Base-by-base conservation (phyloP, 2,113 vertebrate species). In the Pteronura brasiliensis region DNA sequence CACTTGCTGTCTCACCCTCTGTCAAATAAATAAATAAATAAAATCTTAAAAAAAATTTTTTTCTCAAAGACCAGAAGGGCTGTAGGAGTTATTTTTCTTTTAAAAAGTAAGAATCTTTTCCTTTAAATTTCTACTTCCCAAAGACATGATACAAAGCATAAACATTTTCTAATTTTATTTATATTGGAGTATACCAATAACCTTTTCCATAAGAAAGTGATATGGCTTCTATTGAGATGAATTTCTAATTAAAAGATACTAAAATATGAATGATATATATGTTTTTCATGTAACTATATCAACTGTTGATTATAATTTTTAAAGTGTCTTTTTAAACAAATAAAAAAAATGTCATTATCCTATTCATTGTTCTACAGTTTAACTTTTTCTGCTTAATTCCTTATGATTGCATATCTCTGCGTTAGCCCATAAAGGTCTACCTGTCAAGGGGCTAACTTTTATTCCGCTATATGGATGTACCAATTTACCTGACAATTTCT, bases 201-300 rank as follows among this genome's bases (percentile, higher is more conserved):
- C 42, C 61, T 96, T 95, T 95, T 93, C 63, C 80, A 72, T 13
- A 74, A 55, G 83, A 95, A 90, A 81, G 36, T 90, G 67, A 52
- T 49, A 29, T 21, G 49, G 8, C 63, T 93, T 88, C 44, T 92
- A 1, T 80, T 93, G 29, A 89, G 83, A 47, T 94, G 59, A 96
- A 90, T 83, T 94, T 90, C 39, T 81, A 31, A 86, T 81, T 90
- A 81, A 88, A 95, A 76, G 21, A 84, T 74, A 72, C 31, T 47
- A 85, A 21, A 76, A 39, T 42, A 21, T 80, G 42, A 87, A 23
- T 90, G 63, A 1, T 88, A 25, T 88, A 21, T 72, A 42, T 49
- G 7, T 81, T 91, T 97, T 55, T 90, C 25, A 47, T 71, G 7
- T 94, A 92, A 93, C 36, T 88, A 65, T 55, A 42, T 69, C 1